phyloP scores from a whole-genome alignment of 2,113 vertebrate species.

The Malurus cyaneus region DNA sequence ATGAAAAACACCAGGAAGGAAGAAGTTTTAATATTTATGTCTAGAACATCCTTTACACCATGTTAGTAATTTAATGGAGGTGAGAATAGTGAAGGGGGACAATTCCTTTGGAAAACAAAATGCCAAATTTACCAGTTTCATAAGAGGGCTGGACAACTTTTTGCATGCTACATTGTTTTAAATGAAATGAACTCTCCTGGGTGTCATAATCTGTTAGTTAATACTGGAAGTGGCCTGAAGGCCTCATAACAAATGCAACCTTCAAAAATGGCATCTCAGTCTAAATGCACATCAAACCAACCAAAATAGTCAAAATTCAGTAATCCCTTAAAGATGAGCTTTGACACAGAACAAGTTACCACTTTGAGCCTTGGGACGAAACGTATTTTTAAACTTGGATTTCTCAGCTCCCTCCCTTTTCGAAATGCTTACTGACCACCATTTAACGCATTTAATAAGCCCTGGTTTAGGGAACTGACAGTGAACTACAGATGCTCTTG shows the following conservation, averaged over 20 bases:
- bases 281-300: neutral
- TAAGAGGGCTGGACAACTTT: neutral
- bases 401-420: neutral
- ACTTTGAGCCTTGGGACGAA: neutral
- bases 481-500: neutral
- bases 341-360: neutral
- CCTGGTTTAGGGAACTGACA: neutral
- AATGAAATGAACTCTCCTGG: constrained; percentile 18
- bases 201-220: constrained; percentile 40
- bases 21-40: neutral
- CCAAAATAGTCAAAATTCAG: neutral
- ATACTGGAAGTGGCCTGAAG: constrained; percentile 25
- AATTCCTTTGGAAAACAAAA: neutral
- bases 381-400: neutral
- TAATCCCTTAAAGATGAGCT: neutral
- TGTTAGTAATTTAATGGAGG: neutral
- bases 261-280: constrained; percentile 40
- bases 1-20: neutral
- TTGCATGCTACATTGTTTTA: neutral
- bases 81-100: neutral
- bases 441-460: neutral
- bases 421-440: neutral
- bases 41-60: neutral
- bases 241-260: constrained; percentile 8
- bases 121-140: neutral